Evolutionary conservation across 2,888 invertebrate genomes (phyloP).

Genomic region (Flexamia atlantica): DNA sequence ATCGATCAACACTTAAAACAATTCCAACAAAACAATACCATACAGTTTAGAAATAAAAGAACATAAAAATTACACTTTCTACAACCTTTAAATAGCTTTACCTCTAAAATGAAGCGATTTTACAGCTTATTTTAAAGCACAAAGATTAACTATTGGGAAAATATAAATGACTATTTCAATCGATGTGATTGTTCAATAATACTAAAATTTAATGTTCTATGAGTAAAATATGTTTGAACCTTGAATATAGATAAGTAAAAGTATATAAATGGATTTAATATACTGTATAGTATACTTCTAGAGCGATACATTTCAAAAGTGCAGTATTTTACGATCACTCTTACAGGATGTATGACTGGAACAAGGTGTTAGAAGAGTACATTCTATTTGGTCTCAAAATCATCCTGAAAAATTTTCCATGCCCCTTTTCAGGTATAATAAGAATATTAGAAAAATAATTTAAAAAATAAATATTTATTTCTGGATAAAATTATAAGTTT

Average conservation of each 20-base stretch:
- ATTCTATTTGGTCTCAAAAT: too few species aligned
- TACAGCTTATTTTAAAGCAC: neutral
- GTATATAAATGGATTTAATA: conserved; percentile 5
- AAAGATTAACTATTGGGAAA: neutral
- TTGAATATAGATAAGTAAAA: neutral
- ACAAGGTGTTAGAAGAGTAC: too few species aligned
- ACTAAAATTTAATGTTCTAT: neutral
- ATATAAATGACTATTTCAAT: neutral
- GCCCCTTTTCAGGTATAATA: too few species aligned
- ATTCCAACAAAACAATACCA: conserved; percentile 7
- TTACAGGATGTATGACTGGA: too few species aligned
- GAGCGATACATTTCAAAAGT: neutral
- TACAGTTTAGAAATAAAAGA: neutral
- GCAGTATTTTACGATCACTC: neutral
- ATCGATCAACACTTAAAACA: conserved; percentile 39
- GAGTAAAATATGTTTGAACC: neutral
- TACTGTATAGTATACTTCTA: neutral
- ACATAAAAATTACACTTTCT: neutral
- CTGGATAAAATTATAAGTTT: too few species aligned
- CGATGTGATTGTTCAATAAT: conserved; percentile 4
- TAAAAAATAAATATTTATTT: too few species aligned
- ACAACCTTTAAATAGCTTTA: conserved; percentile 18
- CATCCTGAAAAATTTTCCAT: too few species aligned
- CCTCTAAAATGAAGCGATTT: neutral
- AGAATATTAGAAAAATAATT: too few species aligned